phyloP scores from a whole-genome alignment of 1,140 invertebrate species.

The Apolygus lucorum region DNA sequence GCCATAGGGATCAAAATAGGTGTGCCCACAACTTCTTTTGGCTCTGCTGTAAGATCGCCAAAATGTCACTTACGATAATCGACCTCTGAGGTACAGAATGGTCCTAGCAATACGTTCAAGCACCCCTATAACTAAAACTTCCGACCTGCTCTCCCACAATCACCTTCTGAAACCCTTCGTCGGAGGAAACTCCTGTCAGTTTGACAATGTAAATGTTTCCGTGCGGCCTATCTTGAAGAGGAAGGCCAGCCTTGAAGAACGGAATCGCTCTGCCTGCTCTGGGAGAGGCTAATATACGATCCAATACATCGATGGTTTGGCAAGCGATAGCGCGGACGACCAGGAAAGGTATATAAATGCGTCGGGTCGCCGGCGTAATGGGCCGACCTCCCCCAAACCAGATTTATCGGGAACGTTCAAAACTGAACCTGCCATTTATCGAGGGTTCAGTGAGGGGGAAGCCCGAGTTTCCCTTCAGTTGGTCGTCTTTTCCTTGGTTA shows the following conservation, averaged over 20 bases:
- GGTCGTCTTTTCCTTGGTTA: not conserved
- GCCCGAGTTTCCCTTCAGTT: not conserved
- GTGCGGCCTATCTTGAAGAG: not conserved
- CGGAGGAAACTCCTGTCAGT: not conserved
- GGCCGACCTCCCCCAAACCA: not conserved
- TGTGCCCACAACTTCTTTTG: too few species aligned
- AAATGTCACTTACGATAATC: too few species aligned
- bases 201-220: not conserved
- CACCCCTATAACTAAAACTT: too few species aligned
- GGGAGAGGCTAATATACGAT: conserved; percentile 3
- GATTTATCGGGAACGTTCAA: conserved; percentile 13
- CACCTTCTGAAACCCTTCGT: too few species aligned
- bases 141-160: too few species aligned
- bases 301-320: conserved; percentile 13
- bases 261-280: not conserved
- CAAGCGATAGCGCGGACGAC: conserved; percentile 14
- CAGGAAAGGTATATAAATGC: conserved; percentile 12
- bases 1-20: too few species aligned
- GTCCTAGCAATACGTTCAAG: too few species aligned
- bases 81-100: too few species aligned
- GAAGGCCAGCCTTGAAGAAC: not conserved
- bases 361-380: conserved; percentile 10
- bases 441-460: not conserved
- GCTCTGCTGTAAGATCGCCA: too few species aligned
- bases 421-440: conserved; percentile 16